Conservation (phyloP, 2,888 invertebrate species). For the Lithosia quadra region DNA sequence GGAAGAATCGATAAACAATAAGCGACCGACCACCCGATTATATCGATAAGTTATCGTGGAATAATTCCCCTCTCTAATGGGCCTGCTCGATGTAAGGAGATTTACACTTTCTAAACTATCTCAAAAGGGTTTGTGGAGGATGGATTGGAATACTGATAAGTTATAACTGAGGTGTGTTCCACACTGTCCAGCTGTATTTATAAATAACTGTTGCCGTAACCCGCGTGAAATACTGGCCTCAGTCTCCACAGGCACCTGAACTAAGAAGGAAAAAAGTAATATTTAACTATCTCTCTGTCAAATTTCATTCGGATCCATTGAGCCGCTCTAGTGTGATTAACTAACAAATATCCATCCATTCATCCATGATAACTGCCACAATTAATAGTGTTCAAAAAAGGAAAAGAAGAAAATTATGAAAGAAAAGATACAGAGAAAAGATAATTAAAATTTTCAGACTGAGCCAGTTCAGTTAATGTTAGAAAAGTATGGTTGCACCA, state of each 20-base stretch:
- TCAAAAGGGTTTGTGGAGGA: slow-evolving; percentile 74
- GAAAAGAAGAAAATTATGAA: too few relatives aligned
- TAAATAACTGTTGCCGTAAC: not conserved
- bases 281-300: not conserved
- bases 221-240: not conserved
- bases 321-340: not conserved
- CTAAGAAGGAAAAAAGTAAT: too few relatives aligned
- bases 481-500: too few relatives aligned
- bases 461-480: too few relatives aligned
- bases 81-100: slow-evolving; percentile 76
- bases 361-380: too few relatives aligned
- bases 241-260: not conserved
- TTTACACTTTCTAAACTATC: slow-evolving; percentile 85
- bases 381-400: too few relatives aligned
- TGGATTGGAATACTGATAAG: slow-evolving; percentile 81
- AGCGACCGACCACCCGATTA: slow-evolving; percentile 77
- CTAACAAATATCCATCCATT: too few relatives aligned
- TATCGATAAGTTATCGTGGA: slow-evolving; percentile 80
- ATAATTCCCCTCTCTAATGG: slow-evolving; percentile 83
- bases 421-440: too few relatives aligned
- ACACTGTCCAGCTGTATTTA: slow-evolving; percentile 26
- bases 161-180: slow-evolving; percentile 39
- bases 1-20: slow-evolving; percentile 84
- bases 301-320: not conserved
- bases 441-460: too few relatives aligned